phyloP scores from a whole-genome alignment of 2,888 invertebrate species.

The Pyrocoelia pectoralis region DNA sequence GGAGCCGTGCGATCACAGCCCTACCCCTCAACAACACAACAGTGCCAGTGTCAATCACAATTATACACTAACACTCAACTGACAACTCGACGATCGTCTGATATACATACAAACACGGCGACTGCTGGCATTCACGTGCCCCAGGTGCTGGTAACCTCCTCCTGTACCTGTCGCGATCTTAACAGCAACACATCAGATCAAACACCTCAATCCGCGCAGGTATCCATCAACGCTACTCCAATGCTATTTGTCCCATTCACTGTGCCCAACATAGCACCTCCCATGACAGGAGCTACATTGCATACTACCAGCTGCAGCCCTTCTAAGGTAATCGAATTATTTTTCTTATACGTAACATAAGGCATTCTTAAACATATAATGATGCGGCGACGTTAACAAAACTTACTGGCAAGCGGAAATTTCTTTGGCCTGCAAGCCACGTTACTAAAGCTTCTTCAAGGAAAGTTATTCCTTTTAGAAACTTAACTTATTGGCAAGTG shows the following conservation, averaged over 20 bases:
- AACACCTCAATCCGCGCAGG: slow-evolving; percentile 39
- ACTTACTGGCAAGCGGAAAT: slow-evolving; percentile 47
- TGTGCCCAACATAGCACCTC: slow-evolving; percentile 59
- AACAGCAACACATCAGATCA: slow-evolving; percentile 42
- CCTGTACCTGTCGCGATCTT: slow-evolving; percentile 54
- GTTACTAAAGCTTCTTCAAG: slow-evolving; percentile 4
- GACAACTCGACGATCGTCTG: slow-evolving; percentile 25
- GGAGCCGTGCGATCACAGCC: slow-evolving; percentile 41
- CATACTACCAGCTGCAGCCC: slow-evolving; percentile 58
- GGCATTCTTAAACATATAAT: background rate
- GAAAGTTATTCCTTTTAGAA: no score
- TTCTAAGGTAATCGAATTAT: slow-evolving; percentile 53
- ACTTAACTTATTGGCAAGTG: no score
- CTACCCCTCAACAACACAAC: slow-evolving; percentile 42
- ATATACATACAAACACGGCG: slow-evolving; percentile 43
- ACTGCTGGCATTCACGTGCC: slow-evolving; percentile 49
- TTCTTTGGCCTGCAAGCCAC: slow-evolving; percentile 49
- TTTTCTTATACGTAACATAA: slow-evolving; percentile 3
- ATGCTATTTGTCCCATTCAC: slow-evolving; percentile 63
- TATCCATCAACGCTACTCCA: slow-evolving; percentile 51
- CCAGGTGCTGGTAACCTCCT: slow-evolving; percentile 51
- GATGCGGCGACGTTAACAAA: no score
- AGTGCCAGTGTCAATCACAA: slow-evolving; percentile 38
- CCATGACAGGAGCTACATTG: slow-evolving; percentile 54
- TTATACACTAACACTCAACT: slow-evolving; percentile 38